phyloP scores from a whole-genome alignment of 2,888 invertebrate genomes.

The Tinea pellionella region DNA sequence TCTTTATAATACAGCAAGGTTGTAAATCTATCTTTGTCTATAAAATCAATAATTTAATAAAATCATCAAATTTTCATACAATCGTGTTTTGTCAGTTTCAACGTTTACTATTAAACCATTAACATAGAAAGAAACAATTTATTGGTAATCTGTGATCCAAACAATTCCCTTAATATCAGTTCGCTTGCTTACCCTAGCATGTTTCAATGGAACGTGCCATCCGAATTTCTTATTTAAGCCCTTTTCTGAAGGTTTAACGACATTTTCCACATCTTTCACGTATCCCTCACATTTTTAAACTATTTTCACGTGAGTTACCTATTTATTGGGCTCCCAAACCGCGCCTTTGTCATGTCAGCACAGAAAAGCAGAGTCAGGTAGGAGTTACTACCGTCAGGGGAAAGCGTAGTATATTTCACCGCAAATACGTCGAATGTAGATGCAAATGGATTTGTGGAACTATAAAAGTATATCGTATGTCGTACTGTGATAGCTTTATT shows the following conservation, averaged over 20 bases:
- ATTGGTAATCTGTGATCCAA: neutral
- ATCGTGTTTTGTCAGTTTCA: too few relatives aligned
- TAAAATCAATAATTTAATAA: too few relatives aligned
- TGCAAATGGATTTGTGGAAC: slow-evolving; percentile 59
- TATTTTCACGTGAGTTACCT: slow-evolving; percentile 52
- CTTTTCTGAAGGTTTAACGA: neutral
- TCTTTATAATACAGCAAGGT: too few relatives aligned
- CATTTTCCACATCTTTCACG: slow-evolving; percentile 1
- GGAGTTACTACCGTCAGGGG: slow-evolving; percentile 36
- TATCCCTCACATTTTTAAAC: slow-evolving; percentile 41
- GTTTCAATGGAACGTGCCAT: neutral
- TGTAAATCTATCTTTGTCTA: too few relatives aligned
- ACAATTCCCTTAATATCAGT: neutral
- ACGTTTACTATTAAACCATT: too few relatives aligned
- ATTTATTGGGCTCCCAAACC: slow-evolving; percentile 63
- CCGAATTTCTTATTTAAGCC: neutral
- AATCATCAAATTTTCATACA: too few relatives aligned
- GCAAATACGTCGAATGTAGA: slow-evolving; percentile 61
- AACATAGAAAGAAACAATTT: too few relatives aligned
- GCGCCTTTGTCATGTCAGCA: slow-evolving; percentile 63
- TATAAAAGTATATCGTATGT: slow-evolving; percentile 49
- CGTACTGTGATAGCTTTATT: slow-evolving; percentile 54
- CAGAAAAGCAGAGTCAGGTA: slow-evolving; percentile 63
- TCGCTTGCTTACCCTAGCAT: neutral
- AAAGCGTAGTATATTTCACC: slow-evolving; percentile 38